These are phyloP conservation scores for Meandrina meandrites DNA, from an alignment of 92 coral and sea anemone species.

Conservation along the genomic window DNA sequence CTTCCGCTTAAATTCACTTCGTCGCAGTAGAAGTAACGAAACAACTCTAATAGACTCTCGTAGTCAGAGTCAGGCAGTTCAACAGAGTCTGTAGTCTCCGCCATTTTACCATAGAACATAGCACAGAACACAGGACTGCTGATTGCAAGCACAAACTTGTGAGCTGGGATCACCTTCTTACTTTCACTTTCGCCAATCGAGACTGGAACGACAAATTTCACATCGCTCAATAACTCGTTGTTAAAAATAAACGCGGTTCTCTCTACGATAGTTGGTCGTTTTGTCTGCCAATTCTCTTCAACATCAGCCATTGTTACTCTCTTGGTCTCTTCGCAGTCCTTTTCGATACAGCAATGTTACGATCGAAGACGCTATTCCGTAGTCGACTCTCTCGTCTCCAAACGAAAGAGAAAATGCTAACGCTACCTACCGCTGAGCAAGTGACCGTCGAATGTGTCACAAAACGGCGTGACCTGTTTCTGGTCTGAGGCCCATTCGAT, in stretches of 20 bases:
- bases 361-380: no score
- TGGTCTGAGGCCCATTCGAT: no score
- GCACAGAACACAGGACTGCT: conserved; percentile 80
- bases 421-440: no score
- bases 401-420: no score
- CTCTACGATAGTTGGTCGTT: not conserved
- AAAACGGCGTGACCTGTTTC: no score
- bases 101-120: conserved; percentile 80
- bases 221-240: conserved; percentile 59
- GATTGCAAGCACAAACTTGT: conserved; percentile 60
- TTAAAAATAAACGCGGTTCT: conserved; percentile 51
- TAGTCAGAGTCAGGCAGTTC: conserved; percentile 75
- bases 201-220: conserved; percentile 38
- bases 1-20: conserved; percentile 50
- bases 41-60: conserved; percentile 62
- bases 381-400: no score
- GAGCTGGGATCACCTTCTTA: conserved; percentile 54
- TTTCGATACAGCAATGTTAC: no score
- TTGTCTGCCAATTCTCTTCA: not conserved
- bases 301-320: not conserved
- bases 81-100: conserved; percentile 59
- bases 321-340: not conserved
- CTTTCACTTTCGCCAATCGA: not conserved
- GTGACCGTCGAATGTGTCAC: no score
- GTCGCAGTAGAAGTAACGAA: conserved; percentile 70